Evolutionary conservation across 2,797 vertebrate species (phyloP).

Genomic region (Epinephelus coioides): DNA sequence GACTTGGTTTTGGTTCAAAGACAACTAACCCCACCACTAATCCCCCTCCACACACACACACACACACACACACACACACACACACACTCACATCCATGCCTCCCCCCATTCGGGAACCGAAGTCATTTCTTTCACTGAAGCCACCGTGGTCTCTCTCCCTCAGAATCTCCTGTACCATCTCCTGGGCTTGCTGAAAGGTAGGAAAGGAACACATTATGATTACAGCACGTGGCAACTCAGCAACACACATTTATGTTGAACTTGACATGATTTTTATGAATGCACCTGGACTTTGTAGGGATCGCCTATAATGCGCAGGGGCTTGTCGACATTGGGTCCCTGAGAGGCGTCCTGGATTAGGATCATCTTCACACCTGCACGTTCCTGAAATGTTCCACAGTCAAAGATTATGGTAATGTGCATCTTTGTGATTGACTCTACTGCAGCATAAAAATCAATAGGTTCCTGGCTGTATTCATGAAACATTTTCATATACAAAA

Average conservation of each 20-base stretch:
- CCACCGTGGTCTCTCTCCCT: conserved; percentile 89
- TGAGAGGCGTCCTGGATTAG: conserved; percentile 94
- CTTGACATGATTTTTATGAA: background rate
- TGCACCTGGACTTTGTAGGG: conserved; percentile 93
- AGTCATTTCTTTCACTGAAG: conserved; percentile 91
- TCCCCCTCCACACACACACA: background rate
- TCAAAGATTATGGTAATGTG: background rate
- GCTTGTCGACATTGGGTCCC: conserved; percentile 92
- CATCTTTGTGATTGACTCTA: background rate
- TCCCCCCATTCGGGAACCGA: conserved; percentile 88
- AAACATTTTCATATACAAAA: background rate
- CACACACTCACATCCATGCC: conserved; percentile 81
- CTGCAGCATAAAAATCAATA: background rate
- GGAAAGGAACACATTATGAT: background rate
- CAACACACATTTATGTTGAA: background rate
- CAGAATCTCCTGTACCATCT: conserved; percentile 94
- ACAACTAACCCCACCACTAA: background rate
- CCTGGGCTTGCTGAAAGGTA: conserved; percentile 89
- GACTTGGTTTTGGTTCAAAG: background rate
- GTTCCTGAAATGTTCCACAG: conserved; percentile 82
- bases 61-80: conserved; percentile 60
- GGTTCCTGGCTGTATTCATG: background rate
- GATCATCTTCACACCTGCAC: conserved; percentile 95
- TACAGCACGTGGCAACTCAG: background rate
- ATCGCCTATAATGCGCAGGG: conserved; percentile 92